These are phyloP conservation scores for Isaurus tuberculatus DNA, from an alignment of 92 coral and sea anemone genomes.

Conservation along the genomic window DNA sequence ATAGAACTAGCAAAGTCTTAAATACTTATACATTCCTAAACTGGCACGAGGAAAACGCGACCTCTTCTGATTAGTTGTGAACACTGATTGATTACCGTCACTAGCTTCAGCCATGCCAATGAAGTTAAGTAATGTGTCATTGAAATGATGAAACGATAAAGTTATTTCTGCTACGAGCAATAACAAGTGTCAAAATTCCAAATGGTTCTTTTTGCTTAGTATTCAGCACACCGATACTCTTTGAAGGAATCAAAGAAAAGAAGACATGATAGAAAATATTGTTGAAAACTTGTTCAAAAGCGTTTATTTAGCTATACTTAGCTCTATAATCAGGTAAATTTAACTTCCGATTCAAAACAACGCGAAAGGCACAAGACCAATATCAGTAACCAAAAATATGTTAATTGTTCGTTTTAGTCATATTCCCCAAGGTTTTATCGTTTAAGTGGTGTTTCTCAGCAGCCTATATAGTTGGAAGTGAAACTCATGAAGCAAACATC, in stretches of 20 bases:
- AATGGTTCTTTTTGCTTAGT: background rate
- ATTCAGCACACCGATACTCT: background rate
- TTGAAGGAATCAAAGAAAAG: background rate
- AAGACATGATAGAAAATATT: background rate
- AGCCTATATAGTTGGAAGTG: conserved; percentile 12
- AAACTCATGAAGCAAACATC: background rate
- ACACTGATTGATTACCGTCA: background rate
- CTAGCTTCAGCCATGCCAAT: background rate
- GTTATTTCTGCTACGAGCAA: background rate
- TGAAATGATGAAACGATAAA: background rate
- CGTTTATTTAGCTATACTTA: conserved; percentile 43
- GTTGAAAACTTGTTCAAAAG: background rate
- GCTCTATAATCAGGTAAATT: conserved; percentile 20
- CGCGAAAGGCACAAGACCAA: conserved; percentile 9
- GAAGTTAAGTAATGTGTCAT: background rate
- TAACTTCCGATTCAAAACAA: conserved; percentile 26
- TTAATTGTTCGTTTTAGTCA: background rate
- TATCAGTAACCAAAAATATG: conserved; percentile 21
- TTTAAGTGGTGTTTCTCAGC: background rate
- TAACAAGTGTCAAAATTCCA: background rate
- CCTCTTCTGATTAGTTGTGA: background rate
- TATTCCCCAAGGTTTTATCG: background rate
- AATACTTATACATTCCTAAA: too few species aligned
- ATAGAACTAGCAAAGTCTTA: too few species aligned
- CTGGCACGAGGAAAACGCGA: too few species aligned